Base-by-base conservation (phyloP, 2,113 vertebrate genomes). In the Prochilodus magdalenae region DNA sequence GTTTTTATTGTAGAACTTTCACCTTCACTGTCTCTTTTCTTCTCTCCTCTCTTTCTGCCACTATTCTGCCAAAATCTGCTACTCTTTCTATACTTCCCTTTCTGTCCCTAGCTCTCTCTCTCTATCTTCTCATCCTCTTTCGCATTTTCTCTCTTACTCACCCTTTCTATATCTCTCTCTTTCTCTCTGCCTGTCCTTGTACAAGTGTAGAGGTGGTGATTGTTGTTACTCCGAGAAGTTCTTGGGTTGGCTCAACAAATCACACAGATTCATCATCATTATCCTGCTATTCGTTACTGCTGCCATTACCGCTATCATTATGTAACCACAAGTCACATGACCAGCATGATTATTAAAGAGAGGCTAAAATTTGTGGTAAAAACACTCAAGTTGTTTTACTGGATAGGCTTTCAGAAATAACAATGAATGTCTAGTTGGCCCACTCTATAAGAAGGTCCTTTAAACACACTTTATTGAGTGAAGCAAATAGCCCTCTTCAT, bases 401-500 rank as follows among this genome's bases (percentile, higher is more conserved):
- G 49, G 63, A 65, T 29, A 55, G 7, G 24, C 33, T 79, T 79
- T 79, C 53, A 79, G 67, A 18, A 79, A 79, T 71, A 71, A 79
- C 66, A 60, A 11, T 60, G 69, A 71, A 44, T 40, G 76, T 69
- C 77, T 47, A 24, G 65, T 59, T 29, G 24, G 30, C 49, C 65
- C 51, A 79, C 33, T 44, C 66, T 44, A 44, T 70, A 44, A 70
- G 26, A 70, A 70, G 66, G 33, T 70, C 33, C 66, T 70, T 44
- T 70, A 44, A 70, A 44, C 66, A 70, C 40, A 40, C 40, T 47
- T 79, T n/a, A 79, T n/a, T 49, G 53, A 71, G 66, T 40, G 55
- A 72, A 59, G 33, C 77, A 79, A 79, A 79, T 70, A 79, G 14
- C 36, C 77, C 13, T 49, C 77, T 47, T 72, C 20, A 80, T 60